These are phyloP conservation scores for Corbicula japonica DNA, from an alignment of 2,888 invertebrate genomes.

Conservation along the genomic window DNA sequence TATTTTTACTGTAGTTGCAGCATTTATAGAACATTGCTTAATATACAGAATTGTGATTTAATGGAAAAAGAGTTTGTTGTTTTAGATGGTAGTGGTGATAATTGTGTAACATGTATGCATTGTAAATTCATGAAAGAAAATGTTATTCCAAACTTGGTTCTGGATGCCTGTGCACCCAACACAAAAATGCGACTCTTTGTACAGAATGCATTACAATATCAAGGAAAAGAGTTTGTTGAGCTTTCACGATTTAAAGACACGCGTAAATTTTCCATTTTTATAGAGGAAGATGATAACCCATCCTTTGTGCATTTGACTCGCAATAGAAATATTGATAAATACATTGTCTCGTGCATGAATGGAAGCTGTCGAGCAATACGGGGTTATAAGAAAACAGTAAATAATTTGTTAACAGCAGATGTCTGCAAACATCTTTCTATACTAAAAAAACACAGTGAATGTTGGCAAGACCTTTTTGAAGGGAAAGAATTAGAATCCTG, in stretches of 20 bases:
- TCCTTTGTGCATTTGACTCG: slow-evolving; percentile 17
- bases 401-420: not conserved
- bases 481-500: not conserved
- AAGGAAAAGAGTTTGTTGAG: slow-evolving; percentile 14
- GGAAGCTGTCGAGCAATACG: not conserved
- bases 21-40: not conserved
- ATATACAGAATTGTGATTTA: no score
- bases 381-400: slow-evolving; percentile 5
- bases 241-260: slow-evolving; percentile 3
- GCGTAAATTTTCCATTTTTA: slow-evolving; percentile 16
- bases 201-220: not conserved
- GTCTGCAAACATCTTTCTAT: slow-evolving; percentile 22
- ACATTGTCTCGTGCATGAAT: slow-evolving; percentile 20
- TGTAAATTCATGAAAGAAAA: slow-evolving; percentile 1
- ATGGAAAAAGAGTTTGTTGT: no score
- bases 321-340: not conserved
- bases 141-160: no score
- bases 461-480: slow-evolving; percentile 6
- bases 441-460: not conserved
- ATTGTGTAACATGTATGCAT: not conserved
- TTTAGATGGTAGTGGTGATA: not conserved
- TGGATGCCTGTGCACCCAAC: no score
- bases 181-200: not conserved
- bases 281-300: not conserved
- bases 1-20: slow-evolving; percentile 4